Conservation (phyloP, 2,888 invertebrate species). For the Andrena bucephala region DNA sequence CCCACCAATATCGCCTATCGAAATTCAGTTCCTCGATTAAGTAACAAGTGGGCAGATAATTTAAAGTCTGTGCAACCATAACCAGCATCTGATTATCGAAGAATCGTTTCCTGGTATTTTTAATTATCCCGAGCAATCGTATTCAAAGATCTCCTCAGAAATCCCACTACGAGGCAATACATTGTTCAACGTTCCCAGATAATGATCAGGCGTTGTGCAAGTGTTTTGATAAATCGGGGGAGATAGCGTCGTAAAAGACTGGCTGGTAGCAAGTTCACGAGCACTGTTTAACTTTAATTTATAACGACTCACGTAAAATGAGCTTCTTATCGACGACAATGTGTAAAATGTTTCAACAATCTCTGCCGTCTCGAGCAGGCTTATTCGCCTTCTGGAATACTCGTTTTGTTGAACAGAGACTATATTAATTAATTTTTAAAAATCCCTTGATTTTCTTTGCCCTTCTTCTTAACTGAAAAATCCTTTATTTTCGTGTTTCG, state of each 20-base stretch:
- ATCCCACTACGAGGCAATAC: neutral
- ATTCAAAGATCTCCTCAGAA: neutral
- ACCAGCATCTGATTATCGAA: too few relatives aligned
- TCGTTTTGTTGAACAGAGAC: neutral
- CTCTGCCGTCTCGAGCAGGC: too few relatives aligned
- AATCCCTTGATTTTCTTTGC: too few relatives aligned
- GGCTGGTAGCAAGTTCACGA: conserved; percentile 33
- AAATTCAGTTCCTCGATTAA: neutral
- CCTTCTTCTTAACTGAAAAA: too few relatives aligned
- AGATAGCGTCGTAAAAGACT: conserved; percentile 7
- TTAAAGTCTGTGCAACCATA: too few relatives aligned
- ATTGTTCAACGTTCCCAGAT: neutral
- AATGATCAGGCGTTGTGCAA: neutral
- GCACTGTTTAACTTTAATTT: conserved; percentile 40
- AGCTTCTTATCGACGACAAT: conserved; percentile 12
- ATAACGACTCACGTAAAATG: neutral
- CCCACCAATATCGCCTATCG: neutral
- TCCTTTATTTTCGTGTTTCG: too few relatives aligned
- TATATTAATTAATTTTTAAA: too few relatives aligned
- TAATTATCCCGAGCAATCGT: neutral
- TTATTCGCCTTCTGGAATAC: neutral
- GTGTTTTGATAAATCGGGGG: conserved; percentile 6
- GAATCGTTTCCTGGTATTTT: neutral
- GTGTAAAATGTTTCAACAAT: neutral
- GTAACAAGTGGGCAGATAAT: too few relatives aligned